Evolutionary conservation across 2,888 invertebrate species (phyloP), one percentile per base, ranked within the genome.

Genomic region (Pardosa pseudoannulata): DNA sequence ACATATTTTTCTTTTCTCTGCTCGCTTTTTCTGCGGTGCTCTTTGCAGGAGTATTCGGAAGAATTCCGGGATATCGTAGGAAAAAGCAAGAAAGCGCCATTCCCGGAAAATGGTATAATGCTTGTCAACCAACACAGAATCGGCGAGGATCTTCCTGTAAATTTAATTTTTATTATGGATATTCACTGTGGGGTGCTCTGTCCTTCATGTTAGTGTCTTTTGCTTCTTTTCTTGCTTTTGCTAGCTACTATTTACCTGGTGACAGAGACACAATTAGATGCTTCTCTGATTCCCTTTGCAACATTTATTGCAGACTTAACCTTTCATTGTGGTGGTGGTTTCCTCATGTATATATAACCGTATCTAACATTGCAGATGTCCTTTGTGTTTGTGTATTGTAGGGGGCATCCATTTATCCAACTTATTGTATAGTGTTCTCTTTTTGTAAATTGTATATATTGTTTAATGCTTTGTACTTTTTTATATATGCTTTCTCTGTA

Each of bases 91-190:
- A 97, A 96, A 93, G 96, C 96, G 68, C 95, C 96, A 91, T 94
- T 96, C 90, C 96, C 97, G 90, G 96, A 96, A 91, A 97, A 96
- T 90, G 95, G 95, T 92, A 97, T 98, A 93, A 97, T 96, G 91
- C 94, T 98, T 92, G 96, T 98, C 93, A 97, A 97, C 94, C 97
- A 97, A 93, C 95, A 97, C 91, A 96, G 96, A 89, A 97, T 97
- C 93, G 96, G 96, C 93, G 97, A 97, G 93, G 97, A 97, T 93
- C 94, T 97, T 94, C 96, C 96, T 94, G 95, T 95, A 95, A 93
- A 74, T 72, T 31, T 70, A 39, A 19, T 23, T 67, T 76, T 83
- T 36, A 46, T 46, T 41, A 27, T 46, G 23, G 36, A 67, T 23
- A 19, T 56, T 19, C 23, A 23, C 56, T 56, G 56, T 56, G 56